Evolutionary conservation across 2,888 invertebrate genomes (phyloP).

Genomic region (Apamea sordens): DNA sequence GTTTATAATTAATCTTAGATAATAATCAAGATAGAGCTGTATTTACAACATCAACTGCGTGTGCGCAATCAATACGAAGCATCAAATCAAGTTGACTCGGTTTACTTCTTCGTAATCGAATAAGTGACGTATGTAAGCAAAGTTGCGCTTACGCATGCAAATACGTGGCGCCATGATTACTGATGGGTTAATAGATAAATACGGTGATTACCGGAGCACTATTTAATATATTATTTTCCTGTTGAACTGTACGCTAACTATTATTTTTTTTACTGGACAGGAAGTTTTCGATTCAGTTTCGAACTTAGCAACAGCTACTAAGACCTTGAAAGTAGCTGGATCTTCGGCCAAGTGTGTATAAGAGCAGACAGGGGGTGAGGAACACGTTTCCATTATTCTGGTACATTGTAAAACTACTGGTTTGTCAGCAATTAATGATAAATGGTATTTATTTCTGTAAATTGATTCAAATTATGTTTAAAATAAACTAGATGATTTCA

Average conservation of each 20-base stretch:
- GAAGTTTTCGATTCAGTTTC: not conserved
- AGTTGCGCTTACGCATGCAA: conserved; percentile 22
- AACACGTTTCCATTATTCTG: not conserved
- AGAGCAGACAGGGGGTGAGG: not conserved
- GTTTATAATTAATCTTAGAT: not conserved
- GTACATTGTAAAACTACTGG: not conserved
- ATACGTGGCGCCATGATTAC: not conserved
- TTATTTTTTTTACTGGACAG: too few relatives aligned
- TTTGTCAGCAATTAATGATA: too few relatives aligned
- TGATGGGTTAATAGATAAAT: not conserved
- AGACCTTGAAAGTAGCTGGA: not conserved
- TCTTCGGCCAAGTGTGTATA: not conserved
- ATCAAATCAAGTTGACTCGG: conserved; percentile 10
- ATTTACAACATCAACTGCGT: conserved; percentile 35
- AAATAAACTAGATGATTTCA: too few relatives aligned
- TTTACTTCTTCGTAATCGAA: conserved; percentile 39
- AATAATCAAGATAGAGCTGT: conserved; percentile 29
- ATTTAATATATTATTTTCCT: not conserved
- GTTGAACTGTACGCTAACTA: not conserved
- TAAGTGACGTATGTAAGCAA: conserved; percentile 45
- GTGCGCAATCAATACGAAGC: conserved; percentile 19
- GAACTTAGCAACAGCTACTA: not conserved
- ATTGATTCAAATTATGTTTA: too few relatives aligned
- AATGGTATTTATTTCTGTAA: too few relatives aligned
- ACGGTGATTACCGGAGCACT: not conserved